These are phyloP conservation scores for Homalodisca vitripennis DNA, from an alignment of 1,140 invertebrate genomes.

Conservation along the genomic window DNA sequence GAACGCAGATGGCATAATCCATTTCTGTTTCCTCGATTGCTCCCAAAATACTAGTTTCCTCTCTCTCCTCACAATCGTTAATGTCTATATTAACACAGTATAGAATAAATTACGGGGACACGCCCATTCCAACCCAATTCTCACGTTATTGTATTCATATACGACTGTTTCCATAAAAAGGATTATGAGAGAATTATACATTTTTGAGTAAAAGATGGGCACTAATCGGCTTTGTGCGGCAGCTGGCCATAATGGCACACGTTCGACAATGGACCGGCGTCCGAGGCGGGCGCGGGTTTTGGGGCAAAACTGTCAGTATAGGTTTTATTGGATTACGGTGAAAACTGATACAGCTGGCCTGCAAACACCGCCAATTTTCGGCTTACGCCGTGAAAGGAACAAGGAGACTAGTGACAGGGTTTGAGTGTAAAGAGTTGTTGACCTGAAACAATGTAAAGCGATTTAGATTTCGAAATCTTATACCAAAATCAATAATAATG, in stretches of 20 bases:
- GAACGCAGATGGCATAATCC: too few species aligned
- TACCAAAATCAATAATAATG: too few species aligned
- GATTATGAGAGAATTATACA: slow-evolving; percentile 28
- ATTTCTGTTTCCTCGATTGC: too few species aligned
- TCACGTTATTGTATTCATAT: slow-evolving; percentile 11
- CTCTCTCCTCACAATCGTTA: not conserved
- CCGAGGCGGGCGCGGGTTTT: too few species aligned
- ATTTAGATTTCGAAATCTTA: too few species aligned
- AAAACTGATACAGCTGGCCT: slow-evolving; percentile 14
- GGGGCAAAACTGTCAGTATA: slow-evolving; percentile 28
- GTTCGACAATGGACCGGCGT: slow-evolving; percentile 11
- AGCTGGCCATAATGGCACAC: slow-evolving; percentile 12
- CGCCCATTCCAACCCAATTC: not conserved
- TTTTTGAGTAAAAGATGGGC: slow-evolving; percentile 24
- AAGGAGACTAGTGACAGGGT: not conserved
- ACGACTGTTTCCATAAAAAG: slow-evolving; percentile 16
- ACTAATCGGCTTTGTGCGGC: slow-evolving; percentile 20
- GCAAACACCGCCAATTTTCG: slow-evolving; percentile 1
- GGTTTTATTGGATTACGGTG: slow-evolving; percentile 26
- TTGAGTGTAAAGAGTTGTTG: too few species aligned
- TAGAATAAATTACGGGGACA: too few species aligned
- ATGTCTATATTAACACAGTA: slow-evolving; percentile 12
- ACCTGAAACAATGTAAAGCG: too few species aligned
- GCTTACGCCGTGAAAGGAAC: not conserved
- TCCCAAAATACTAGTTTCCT: too few species aligned